Base-by-base conservation (phyloP, 2,113 vertebrate genomes). In the Oryzias melastigma region DNA sequence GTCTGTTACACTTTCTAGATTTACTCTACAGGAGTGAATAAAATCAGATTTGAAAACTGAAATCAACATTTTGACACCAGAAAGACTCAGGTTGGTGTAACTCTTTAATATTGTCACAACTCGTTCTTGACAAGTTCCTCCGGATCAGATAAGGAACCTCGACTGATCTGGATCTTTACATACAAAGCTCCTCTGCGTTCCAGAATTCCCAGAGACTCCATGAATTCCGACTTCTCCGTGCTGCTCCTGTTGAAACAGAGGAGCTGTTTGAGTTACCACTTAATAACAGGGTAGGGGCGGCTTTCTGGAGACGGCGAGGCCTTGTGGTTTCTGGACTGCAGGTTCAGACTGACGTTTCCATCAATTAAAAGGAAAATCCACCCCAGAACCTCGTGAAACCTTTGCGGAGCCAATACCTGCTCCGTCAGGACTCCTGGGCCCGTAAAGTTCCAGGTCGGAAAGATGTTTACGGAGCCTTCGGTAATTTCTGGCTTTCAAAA, bases 361-460 rank as follows among this genome's bases (percentile, higher is more conserved):
- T 71, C 51, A 68, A 83, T 86, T 80, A 86, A 84, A 82, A 35
- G 1, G 3, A 35, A 35, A 35, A 35, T 76, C 80, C 73, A 83
- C 82, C 71, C 73, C 70, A 78, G 83, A 83, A 78, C 75, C 80
- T 77, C 62, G 79, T 80, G 77, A 78, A 76, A 80, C 3, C 78
- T 72, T 83, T 24, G 80, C 81, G 71, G 77, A 52, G 48, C 80
- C 83, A 68, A 62, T 88, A 88, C 86, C 86, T 88, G 86, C 86
- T 69, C 81, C 20, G 79, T 82, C 77, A 84, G 74, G 80, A 69
- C 80, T 69, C 80, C 80, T 64, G 79, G 77, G 77, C 63, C 60
- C 54, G 69, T 43, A 48, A 74, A 71, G 61, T 65, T 73, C 62
- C 78, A 81, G 80, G 80, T 75, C 56, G 77, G 83, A 78, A 84